phyloP scores from a whole-genome alignment of 2,888 invertebrate species.

The Limnephilus marmoratus region DNA sequence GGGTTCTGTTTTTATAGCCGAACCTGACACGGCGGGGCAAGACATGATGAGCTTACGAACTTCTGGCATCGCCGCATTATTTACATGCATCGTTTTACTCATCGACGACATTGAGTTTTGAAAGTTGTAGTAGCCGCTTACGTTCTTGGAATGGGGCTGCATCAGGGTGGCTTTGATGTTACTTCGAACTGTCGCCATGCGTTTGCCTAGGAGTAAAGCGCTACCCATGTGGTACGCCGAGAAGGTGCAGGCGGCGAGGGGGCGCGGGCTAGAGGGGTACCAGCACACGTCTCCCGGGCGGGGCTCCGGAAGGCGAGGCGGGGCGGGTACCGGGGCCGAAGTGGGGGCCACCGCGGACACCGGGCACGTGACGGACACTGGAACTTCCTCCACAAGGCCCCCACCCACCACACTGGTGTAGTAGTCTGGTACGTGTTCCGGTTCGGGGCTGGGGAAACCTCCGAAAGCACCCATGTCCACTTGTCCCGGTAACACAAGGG shows the following conservation, averaged over 20 bases:
- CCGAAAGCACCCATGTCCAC: constrained; percentile 72
- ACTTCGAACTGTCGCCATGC: constrained; percentile 75
- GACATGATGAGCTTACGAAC: constrained; percentile 76
- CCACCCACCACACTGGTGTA: constrained; percentile 70
- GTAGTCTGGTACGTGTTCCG: constrained; percentile 72
- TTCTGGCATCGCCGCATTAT: constrained; percentile 74
- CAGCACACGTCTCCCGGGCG: constrained; percentile 74
- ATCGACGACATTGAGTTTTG: constrained; percentile 72
- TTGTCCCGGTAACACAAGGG: constrained; percentile 65
- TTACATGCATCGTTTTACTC: constrained; percentile 74
- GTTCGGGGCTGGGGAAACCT: constrained; percentile 71
- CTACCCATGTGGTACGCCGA: constrained; percentile 79
- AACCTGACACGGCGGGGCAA: constrained; percentile 71
- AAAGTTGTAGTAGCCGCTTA: constrained; percentile 68
- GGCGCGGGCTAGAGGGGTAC: constrained; percentile 79
- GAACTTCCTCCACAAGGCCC: constrained; percentile 39
- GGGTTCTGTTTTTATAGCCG: constrained; percentile 66
- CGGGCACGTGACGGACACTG: not conserved
- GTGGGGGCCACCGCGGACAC: constrained; percentile 63
- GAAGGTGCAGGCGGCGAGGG: constrained; percentile 78
- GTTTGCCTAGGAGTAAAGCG: constrained; percentile 76
- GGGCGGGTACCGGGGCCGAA: constrained; percentile 70
- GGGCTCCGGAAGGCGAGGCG: constrained; percentile 69
- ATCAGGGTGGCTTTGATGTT: constrained; percentile 70
- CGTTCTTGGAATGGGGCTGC: constrained; percentile 49